Evolutionary conservation across 1,140 invertebrate genomes (phyloP), one percentile per base, ranked within the genome.

Genomic region (Vollenhovia emeryi): DNA sequence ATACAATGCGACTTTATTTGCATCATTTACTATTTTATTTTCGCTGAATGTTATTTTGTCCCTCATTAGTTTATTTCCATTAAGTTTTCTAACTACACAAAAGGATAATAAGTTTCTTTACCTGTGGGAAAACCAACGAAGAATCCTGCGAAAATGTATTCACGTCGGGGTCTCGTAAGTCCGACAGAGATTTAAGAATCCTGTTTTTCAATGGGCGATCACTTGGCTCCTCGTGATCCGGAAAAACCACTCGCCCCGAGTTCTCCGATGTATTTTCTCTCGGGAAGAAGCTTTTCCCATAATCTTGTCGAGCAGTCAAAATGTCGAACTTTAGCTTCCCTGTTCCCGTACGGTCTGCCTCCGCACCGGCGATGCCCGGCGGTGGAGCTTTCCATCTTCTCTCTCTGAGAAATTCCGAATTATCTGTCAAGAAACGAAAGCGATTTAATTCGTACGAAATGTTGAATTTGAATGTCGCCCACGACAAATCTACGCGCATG

Each of bases 41-140:
- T n/a, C 13, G 24, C 5, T 60, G 5, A 27, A 27, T 69, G 8
- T 50, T 36, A 52, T 33, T 57, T 40, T 13, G 15, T 48, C 6
- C 3, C 15, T 13, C 4, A 15, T 78, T 21, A 24, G 48, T 45
- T 30, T 18, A 78, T 4, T 66, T 45, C 21, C 3, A 6, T 76
- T 59, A 30, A n/a, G 43, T 75, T 27, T 15, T 24, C 18, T n/a
- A 30, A 21, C 3, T 15, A 5, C 15, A 36, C 21, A 33, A 21
- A 40, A 9, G 40, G 3, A 13, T 40, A 40, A 13, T 64, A 64
- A 36, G n/a, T n/a, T n/a, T n/a, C 48, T 11, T 59, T 89, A 92
- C 91, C 87, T 86, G 68, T 71, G 91, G 86, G 55, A 93, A 92
- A 52, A 93, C 85, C 8, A 45, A n/a, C 2, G 40, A 40, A 36